phyloP scores from a whole-genome alignment of 2,888 invertebrate species.

The Ennomos fuscantarius region DNA sequence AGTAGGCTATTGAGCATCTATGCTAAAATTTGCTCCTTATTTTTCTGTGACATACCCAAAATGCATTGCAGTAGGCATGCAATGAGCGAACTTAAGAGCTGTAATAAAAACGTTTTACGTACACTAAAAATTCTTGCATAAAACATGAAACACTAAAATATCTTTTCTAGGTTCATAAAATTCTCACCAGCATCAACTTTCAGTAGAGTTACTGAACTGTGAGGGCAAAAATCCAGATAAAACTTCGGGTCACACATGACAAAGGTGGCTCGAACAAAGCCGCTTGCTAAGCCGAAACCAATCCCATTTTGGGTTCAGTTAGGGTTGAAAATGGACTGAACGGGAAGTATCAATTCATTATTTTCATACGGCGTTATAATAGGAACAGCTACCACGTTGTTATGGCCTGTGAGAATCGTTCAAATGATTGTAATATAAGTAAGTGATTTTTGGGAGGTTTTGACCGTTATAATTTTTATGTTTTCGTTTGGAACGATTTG shows the following conservation, averaged over 20 bases:
- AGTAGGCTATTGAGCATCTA: too few relatives aligned
- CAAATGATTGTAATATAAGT: constrained; percentile 24
- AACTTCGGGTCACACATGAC: constrained; percentile 43
- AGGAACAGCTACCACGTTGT: constrained; percentile 12
- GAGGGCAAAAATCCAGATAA: constrained; percentile 51
- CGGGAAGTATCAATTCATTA: constrained; percentile 21
- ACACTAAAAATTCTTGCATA: background rate
- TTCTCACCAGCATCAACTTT: constrained; percentile 30
- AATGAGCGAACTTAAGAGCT: too few relatives aligned
- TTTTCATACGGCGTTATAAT: constrained; percentile 23
- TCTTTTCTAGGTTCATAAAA: constrained; percentile 18
- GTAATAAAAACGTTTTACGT: too few relatives aligned
- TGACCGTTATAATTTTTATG: background rate
- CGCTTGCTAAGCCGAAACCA: background rate
- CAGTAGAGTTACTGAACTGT: constrained; percentile 44
- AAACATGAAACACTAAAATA: background rate
- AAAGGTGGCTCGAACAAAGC: constrained; percentile 31
- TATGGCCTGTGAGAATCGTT: constrained; percentile 18
- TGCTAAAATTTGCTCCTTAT: too few relatives aligned
- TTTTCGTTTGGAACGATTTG: too few relatives aligned
- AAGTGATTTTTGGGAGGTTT: constrained; percentile 16
- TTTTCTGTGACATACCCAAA: too few relatives aligned
- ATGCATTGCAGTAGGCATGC: too few relatives aligned
- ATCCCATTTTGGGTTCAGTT: background rate
- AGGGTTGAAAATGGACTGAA: constrained; percentile 13